Conservation (phyloP, 2,888 invertebrate species). For the Cepaea hortensis region DNA sequence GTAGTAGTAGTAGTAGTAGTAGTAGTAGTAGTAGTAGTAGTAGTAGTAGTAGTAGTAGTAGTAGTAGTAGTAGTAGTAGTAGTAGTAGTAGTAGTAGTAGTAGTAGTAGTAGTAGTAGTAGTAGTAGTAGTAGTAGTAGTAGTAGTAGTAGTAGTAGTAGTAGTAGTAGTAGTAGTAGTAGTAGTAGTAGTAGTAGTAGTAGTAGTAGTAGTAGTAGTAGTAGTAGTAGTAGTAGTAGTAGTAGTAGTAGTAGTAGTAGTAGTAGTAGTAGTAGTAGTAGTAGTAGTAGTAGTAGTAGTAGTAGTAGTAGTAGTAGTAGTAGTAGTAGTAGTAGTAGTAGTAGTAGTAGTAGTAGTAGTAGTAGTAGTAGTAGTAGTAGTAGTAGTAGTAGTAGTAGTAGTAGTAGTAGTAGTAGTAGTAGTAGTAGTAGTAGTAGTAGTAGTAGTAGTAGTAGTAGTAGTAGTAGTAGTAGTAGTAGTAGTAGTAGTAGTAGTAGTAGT, state of each 20-base stretch:
- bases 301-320: neutral
- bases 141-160: constrained; percentile 6
- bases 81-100: neutral
- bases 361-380: constrained; percentile 4
- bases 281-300: no score
- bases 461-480: no score
- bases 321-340: constrained; percentile 1
- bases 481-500: no score
- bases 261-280: no score
- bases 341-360: constrained; percentile 6
- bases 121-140: constrained; percentile 7
- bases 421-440: constrained; percentile 52
- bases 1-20: constrained; percentile 50
- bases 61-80: no score
- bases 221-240: constrained; percentile 52
- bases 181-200: constrained; percentile 29
- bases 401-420: constrained; percentile 48
- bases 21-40: constrained; percentile 52
- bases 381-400: neutral
- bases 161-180: neutral
- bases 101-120: neutral
- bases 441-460: constrained; percentile 38
- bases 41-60: neutral
- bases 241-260: constrained; percentile 22
- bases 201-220: constrained; percentile 49